Percentiles rank a stretch among this genome's conserved stretches.
These are phyloP conservation scores for Hippopotamyrus pictus DNA, from an alignment of 2,797 vertebrate genomes.

Conservation along the genomic window DNA sequence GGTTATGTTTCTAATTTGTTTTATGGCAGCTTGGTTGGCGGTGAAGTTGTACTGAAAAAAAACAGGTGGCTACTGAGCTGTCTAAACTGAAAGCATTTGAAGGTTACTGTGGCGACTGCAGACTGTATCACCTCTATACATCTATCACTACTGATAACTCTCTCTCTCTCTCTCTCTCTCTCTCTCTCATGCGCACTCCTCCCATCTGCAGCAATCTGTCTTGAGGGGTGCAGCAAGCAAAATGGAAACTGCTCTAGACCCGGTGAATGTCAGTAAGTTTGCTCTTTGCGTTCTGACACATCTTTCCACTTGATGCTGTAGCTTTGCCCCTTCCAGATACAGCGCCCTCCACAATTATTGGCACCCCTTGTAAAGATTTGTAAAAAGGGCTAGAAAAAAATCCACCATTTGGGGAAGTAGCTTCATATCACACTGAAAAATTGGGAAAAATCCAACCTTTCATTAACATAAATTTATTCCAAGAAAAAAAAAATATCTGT, in stretches of 20 bases:
- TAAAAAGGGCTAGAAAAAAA: too few relatives aligned
- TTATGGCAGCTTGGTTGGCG: background rate
- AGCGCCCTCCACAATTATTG: too few relatives aligned
- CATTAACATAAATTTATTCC: too few relatives aligned
- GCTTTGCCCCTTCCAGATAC: background rate
- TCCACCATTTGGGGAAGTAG: too few relatives aligned
- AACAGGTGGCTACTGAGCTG: background rate
- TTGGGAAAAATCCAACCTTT: too few relatives aligned
- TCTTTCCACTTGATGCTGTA: background rate
- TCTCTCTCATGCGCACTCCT: background rate
- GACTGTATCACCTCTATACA: background rate
- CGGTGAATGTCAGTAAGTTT: constrained; percentile 93
- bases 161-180: background rate
- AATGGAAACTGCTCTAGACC: constrained; percentile 90
- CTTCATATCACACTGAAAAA: too few relatives aligned
- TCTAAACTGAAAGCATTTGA: background rate
- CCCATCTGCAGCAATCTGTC: constrained; percentile 76
- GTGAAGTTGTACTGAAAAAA: background rate
- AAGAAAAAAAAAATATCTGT: too few relatives aligned
- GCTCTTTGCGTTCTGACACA: background rate
- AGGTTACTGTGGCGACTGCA: background rate
- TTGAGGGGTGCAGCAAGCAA: constrained; percentile 84
- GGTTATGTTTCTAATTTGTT: background rate
- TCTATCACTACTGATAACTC: background rate
- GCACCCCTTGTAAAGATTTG: too few relatives aligned